phyloP scores from a whole-genome alignment of 2,797 vertebrate species.

The Falco peregrinus region DNA sequence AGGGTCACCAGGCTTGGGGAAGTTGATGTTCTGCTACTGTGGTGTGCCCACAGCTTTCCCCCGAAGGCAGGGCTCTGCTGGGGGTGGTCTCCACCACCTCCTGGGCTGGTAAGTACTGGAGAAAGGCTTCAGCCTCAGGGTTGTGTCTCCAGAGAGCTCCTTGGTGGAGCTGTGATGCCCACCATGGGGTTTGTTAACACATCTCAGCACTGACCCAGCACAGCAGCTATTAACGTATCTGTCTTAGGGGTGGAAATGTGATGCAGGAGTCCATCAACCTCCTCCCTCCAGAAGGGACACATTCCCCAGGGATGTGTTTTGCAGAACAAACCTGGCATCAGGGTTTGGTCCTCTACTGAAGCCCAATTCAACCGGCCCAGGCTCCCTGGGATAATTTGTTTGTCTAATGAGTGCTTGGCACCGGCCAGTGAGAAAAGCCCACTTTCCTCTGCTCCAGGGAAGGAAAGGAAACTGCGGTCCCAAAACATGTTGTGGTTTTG shows the following conservation, averaged over 20 bases:
- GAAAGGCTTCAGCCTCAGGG: neutral
- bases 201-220: neutral
- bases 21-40: neutral
- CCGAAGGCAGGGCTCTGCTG: neutral
- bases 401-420: neutral
- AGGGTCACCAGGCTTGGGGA: neutral
- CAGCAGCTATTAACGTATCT: neutral
- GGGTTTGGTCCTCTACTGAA: neutral
- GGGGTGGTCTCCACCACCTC: neutral
- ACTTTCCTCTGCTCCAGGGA: neutral
- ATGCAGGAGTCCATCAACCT: neutral
- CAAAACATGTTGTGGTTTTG: neutral
- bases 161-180: neutral
- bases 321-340: neutral
- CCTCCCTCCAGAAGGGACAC: neutral
- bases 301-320: fast-evolving
- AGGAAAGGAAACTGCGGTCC: neutral
- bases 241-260: neutral
- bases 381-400: neutral
- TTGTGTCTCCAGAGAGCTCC: neutral
- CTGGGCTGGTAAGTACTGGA: neutral
- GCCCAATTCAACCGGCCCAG: neutral
- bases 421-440: neutral
- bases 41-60: fast-evolving
- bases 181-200: neutral